Conservation (phyloP, 1,140 invertebrate species). For the Sitophilus oryzae region DNA sequence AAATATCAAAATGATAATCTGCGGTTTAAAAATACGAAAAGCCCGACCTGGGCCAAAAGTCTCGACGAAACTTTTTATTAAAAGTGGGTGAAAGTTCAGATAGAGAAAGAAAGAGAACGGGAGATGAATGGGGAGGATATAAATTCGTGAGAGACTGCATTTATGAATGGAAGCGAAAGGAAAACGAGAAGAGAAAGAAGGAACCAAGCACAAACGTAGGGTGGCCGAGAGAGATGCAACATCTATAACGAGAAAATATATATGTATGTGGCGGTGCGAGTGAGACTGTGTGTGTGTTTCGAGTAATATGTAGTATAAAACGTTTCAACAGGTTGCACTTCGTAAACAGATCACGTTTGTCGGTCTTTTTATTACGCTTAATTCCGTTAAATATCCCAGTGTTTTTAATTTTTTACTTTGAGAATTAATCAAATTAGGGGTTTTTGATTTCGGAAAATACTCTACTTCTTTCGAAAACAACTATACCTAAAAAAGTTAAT, state of each 20-base stretch:
- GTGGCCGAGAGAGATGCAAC: neutral
- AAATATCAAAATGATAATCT: too few relatives aligned
- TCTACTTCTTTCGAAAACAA: too few relatives aligned
- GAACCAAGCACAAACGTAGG: neutral
- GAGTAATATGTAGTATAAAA: neutral
- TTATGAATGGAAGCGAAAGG: neutral
- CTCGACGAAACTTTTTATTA: neutral
- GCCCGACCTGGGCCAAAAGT: neutral
- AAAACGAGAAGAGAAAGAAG: neutral
- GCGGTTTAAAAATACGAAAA: too few relatives aligned
- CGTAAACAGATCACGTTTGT: neutral
- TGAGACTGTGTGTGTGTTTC: neutral
- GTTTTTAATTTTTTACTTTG: too few relatives aligned
- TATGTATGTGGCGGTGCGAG: neutral
- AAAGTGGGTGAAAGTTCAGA: neutral
- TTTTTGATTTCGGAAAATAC: too few relatives aligned
- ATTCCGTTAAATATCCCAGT: too few relatives aligned
- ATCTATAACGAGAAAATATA: too few relatives aligned
- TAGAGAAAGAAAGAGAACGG: too few relatives aligned
- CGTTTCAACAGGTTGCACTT: neutral
- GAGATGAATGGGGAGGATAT: neutral
- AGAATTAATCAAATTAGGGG: too few relatives aligned
- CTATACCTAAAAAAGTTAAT: too few relatives aligned
- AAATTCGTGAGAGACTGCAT: neutral
- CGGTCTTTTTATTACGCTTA: neutral